A percentile compares a stretch with the other conserved stretches of the same genome.
Conservation (phyloP, 2,113 vertebrate genomes). For the Miniopterus natalensis region DNA sequence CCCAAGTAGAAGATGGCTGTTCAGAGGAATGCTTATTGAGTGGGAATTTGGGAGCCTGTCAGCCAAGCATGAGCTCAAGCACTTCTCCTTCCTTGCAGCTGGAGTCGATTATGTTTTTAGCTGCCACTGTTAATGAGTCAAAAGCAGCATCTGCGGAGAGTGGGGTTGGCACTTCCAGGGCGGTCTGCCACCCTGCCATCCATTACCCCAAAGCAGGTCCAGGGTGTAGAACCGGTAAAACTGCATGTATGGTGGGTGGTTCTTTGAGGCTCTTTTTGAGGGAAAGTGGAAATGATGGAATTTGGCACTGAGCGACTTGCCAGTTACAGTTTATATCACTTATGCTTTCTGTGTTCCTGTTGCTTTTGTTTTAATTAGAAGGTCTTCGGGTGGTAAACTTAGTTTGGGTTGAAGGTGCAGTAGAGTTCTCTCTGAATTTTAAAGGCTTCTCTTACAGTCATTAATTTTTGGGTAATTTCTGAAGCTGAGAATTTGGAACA, state of each 20-base stretch:
- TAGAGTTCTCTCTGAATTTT: not conserved
- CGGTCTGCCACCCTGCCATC: not conserved
- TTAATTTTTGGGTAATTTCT: slow-evolving; percentile 33
- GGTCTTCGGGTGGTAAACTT: not conserved
- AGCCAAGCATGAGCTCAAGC: slow-evolving; percentile 49
- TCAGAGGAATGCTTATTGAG: slow-evolving; percentile 20
- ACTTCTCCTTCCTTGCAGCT: slow-evolving; percentile 38
- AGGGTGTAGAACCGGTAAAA: not conserved
- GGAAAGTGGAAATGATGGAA: not conserved
- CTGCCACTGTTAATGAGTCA: slow-evolving; percentile 67
- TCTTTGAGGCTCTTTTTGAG: slow-evolving; percentile 14
- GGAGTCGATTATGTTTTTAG: slow-evolving; percentile 39
- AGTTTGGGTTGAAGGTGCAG: not conserved
- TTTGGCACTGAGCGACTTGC: not conserved
- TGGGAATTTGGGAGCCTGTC: not conserved
- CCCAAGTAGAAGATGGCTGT: not conserved
- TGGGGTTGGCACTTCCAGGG: not conserved
- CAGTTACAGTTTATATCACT: not conserved
- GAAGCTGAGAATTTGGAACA: not conserved
- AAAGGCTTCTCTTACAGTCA: not conserved
- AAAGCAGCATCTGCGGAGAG: slow-evolving; percentile 35
- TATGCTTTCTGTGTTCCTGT: not conserved
- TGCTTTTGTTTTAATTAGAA: slow-evolving; percentile 34
- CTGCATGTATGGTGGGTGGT: not conserved
- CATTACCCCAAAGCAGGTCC: not conserved